Evolutionary conservation across 2,113 vertebrate genomes (phyloP), one percentile per base, ranked within the genome.

Genomic region (Steatornis caripensis): DNA sequence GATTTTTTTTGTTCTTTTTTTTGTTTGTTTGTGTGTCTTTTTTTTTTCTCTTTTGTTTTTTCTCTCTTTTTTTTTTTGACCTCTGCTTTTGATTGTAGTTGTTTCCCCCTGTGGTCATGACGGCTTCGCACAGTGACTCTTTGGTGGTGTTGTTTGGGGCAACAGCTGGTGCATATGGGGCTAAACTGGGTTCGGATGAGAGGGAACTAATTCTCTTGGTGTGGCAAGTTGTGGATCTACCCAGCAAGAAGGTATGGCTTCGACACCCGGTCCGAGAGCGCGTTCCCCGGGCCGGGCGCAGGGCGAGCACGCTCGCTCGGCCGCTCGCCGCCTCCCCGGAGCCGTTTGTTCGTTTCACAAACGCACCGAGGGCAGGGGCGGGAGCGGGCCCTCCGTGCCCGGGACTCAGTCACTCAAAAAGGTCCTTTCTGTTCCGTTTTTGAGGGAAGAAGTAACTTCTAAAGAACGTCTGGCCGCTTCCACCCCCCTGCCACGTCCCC

Each of bases 131-230:
- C 97, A 99, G 98, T 98, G 99, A 99, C 98, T 98, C 99, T 98
- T 98, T 99, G 98, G 99, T 99, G 98, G 99, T 99, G 98, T 98
- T 99, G 98, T 99, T 99, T 98, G 99, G 99, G 98, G 99, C 99
- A 98, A 99, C 99, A 97, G 99, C 99, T 98, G 99, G 99, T 98
- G 99, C 99, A 97, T 98, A 99, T 98, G 99, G 99, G 98, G 99
- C 98, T 98, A 99, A 99, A 98, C 98, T 99, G 98, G 99, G 99
- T 98, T 99, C 99, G 97, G 99, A 99, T 98, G 99, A 99, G 98
- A 99, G 99, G 98, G 99, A 99, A 98, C 98, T 99, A 99, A 99
- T 99, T 98, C 99, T 99, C 97, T 99, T 99, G 98, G 99, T 99
- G 98, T 99, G 99, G 99, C 99, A 99, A 99, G 99, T 99, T 98